Evolutionary conservation across 2,113 vertebrate genomes (phyloP).

Genomic region (Empidonax alnorum): DNA sequence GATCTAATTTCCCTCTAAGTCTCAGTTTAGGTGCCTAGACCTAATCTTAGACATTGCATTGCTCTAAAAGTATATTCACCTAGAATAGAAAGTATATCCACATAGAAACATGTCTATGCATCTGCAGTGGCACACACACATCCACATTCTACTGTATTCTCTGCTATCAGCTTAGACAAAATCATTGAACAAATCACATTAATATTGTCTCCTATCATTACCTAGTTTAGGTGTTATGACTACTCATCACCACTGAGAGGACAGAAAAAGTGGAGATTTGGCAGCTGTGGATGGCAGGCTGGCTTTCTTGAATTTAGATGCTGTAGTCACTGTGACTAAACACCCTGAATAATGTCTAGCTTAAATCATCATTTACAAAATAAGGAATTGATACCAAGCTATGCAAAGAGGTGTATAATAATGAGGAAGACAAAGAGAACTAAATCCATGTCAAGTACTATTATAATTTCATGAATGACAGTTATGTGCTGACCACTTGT

Average conservation of each 20-base stretch:
- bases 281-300: constrained; percentile 10
- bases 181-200: constrained; percentile 29
- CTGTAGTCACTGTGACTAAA: constrained; percentile 13
- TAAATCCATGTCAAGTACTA: neutral
- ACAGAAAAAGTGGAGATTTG: constrained; percentile 31
- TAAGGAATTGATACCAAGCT: neutral
- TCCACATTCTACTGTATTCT: neutral
- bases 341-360: neutral
- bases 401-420: neutral
- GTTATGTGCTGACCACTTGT: neutral
- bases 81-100: too few relatives aligned
- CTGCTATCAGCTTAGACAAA: constrained; percentile 4
- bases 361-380: constrained; percentile 17
- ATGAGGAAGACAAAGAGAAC: neutral
- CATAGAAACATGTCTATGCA: neutral
- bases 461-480: neutral
- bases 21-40: neutral
- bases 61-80: neutral
- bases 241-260: constrained; percentile 22
- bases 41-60: neutral
- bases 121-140: neutral
- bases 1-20: neutral
- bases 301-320: constrained; percentile 40
- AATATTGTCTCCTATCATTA: constrained; percentile 24
- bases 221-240: constrained; percentile 52